These are phyloP conservation scores for Hylaeus anthracinus DNA, from an alignment of 1,140 invertebrate genomes.

Conservation along the genomic window DNA sequence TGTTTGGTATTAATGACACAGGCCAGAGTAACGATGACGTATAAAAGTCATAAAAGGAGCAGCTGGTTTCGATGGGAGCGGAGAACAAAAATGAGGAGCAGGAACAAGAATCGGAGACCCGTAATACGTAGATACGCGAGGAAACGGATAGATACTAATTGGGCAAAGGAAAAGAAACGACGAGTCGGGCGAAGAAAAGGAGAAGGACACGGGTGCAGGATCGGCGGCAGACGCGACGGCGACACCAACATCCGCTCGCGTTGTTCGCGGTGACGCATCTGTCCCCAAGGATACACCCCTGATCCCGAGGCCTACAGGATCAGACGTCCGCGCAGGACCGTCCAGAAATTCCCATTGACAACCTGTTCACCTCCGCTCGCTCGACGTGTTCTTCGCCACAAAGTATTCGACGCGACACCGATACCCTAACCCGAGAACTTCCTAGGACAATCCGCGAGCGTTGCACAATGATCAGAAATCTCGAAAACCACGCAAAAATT, in stretches of 20 bases:
- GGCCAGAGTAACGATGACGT: background rate
- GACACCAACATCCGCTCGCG: slow-evolving; percentile 56
- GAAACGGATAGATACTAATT: slow-evolving; percentile 51
- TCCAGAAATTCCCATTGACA: slow-evolving; percentile 68
- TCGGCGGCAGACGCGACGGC: slow-evolving; percentile 64
- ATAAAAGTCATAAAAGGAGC: background rate
- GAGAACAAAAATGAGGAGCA: background rate
- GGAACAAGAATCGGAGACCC: background rate
- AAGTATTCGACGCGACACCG: slow-evolving; percentile 45
- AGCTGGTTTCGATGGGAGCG: no score
- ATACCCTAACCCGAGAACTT: slow-evolving; percentile 23
- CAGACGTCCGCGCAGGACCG: slow-evolving; percentile 49
- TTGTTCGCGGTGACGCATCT: slow-evolving; percentile 78
- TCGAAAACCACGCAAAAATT: background rate
- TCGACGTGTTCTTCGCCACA: slow-evolving; percentile 18
- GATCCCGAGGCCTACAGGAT: slow-evolving; percentile 60
- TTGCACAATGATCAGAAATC: background rate
- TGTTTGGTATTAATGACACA: no score
- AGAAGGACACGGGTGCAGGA: slow-evolving; percentile 33
- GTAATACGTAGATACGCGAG: slow-evolving; percentile 40
- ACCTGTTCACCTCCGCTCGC: slow-evolving; percentile 56
- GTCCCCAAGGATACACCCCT: slow-evolving; percentile 73
- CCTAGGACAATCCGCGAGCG: slow-evolving; percentile 11
- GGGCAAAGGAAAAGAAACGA: slow-evolving; percentile 39
- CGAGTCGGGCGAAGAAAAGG: background rate